Evolutionary conservation across 2,113 vertebrate genomes (phyloP).

Genomic region (Clinocottus analis): DNA sequence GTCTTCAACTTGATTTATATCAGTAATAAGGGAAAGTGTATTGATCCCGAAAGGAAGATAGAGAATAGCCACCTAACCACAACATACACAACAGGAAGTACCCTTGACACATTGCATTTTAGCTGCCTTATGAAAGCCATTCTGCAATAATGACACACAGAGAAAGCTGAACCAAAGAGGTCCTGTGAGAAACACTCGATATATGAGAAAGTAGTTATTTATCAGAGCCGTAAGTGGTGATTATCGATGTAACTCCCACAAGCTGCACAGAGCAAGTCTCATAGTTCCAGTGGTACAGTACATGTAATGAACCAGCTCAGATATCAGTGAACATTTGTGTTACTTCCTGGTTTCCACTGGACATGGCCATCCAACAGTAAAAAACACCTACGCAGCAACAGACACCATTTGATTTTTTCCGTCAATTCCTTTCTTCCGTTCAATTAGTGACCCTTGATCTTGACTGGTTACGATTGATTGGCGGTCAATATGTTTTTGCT

Average conservation of each 20-base stretch:
- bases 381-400: constrained; percentile 42
- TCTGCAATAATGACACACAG: neutral
- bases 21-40: constrained; percentile 48
- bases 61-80: constrained; percentile 4
- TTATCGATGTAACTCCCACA: neutral
- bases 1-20: constrained; percentile 55
- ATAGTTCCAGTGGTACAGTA: neutral
- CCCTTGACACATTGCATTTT: neutral
- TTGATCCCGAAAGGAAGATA: constrained; percentile 49
- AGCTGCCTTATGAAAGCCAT: neutral
- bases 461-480: constrained; percentile 61
- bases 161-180: neutral
- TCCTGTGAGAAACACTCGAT: neutral
- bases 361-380: constrained; percentile 32
- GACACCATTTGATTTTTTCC: constrained; percentile 11
- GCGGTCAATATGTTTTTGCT: constrained; percentile 58
- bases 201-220: neutral
- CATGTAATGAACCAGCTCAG: neutral
- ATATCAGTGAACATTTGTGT: neutral
- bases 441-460: constrained; percentile 68
- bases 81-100: constrained; percentile 5
- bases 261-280: neutral
- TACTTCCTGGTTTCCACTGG: constrained; percentile 28
- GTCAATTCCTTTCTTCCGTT: constrained; percentile 63
- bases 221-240: neutral